These are phyloP conservation scores for Thecocarcelia acutangulata DNA, from an alignment of 2,888 invertebrate species.

Conservation along the genomic window DNA sequence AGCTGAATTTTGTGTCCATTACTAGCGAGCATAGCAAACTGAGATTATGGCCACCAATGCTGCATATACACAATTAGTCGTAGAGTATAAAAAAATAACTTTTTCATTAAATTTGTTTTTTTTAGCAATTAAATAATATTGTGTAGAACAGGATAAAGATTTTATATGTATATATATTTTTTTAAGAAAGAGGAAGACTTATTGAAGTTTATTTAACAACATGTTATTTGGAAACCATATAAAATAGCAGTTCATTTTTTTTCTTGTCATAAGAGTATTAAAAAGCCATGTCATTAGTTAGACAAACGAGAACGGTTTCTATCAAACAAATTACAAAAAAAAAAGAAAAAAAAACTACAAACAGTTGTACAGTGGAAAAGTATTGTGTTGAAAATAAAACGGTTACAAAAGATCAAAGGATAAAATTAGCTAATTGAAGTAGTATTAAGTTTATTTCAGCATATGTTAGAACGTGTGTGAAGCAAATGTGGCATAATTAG, in stretches of 20 bases:
- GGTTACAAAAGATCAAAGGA: conserved; percentile 61
- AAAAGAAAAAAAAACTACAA: neutral
- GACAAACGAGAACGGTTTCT: conserved; percentile 41
- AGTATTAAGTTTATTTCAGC: conserved; percentile 46
- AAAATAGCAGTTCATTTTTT: conserved; percentile 26
- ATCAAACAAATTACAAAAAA: conserved; percentile 16
- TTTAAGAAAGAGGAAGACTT: conserved; percentile 10
- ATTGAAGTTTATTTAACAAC: conserved; percentile 63
- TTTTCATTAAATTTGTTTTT: too few relatives aligned
- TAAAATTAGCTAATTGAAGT: conserved; percentile 59
- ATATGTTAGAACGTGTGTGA: conserved; percentile 10
- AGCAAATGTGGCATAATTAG: conserved; percentile 36
- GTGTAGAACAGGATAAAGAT: neutral
- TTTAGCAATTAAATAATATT: too few relatives aligned
- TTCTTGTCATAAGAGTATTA: conserved; percentile 56
- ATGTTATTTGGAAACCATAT: conserved; percentile 53
- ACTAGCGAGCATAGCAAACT: too few relatives aligned
- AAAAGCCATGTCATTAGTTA: conserved; percentile 64
- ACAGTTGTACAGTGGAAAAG: conserved; percentile 30
- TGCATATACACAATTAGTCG: too few relatives aligned
- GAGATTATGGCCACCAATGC: too few relatives aligned
- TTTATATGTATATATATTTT: neutral
- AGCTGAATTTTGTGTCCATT: too few relatives aligned
- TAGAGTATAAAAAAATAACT: too few relatives aligned
- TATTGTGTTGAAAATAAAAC: conserved; percentile 9